These are phyloP conservation scores for Aplocera efformata DNA, from an alignment of 2,888 invertebrate genomes.

Conservation along the genomic window DNA sequence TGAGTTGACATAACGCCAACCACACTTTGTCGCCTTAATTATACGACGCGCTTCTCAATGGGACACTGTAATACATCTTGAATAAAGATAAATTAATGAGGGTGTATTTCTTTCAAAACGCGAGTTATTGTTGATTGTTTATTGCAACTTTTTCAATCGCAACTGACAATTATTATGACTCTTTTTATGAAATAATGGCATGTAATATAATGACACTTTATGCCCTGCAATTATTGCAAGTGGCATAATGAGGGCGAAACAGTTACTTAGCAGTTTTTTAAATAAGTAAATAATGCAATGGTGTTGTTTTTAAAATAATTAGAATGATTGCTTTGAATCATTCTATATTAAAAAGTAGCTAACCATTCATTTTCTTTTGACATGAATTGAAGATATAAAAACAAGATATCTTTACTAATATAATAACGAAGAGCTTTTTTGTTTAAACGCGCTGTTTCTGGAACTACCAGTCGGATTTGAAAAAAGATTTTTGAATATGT, in stretches of 20 bases:
- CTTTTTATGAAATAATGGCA: background rate
- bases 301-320: background rate
- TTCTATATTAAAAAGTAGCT: too few relatives aligned
- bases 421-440: too few relatives aligned
- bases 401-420: too few relatives aligned
- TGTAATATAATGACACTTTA: slow-evolving; percentile 2
- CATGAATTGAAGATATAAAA: too few relatives aligned
- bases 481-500: too few relatives aligned
- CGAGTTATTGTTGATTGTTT: slow-evolving; percentile 27
- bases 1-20: slow-evolving; percentile 64
- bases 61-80: slow-evolving; percentile 61
- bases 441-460: too few relatives aligned
- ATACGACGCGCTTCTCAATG: slow-evolving; percentile 59
- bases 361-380: too few relatives aligned
- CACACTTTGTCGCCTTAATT: slow-evolving; percentile 70
- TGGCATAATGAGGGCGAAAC: slow-evolving; percentile 5
- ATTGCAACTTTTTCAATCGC: background rate
- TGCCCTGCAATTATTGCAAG: slow-evolving; percentile 1
- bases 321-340: background rate
- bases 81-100: slow-evolving; percentile 53
- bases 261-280: slow-evolving; percentile 3
- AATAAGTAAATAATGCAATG: background rate
- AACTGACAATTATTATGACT: background rate
- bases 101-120: slow-evolving; percentile 26
- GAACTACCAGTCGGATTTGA: too few relatives aligned